phyloP scores from a whole-genome alignment of 2,113 vertebrate species.

The Tautogolabrus adspersus region DNA sequence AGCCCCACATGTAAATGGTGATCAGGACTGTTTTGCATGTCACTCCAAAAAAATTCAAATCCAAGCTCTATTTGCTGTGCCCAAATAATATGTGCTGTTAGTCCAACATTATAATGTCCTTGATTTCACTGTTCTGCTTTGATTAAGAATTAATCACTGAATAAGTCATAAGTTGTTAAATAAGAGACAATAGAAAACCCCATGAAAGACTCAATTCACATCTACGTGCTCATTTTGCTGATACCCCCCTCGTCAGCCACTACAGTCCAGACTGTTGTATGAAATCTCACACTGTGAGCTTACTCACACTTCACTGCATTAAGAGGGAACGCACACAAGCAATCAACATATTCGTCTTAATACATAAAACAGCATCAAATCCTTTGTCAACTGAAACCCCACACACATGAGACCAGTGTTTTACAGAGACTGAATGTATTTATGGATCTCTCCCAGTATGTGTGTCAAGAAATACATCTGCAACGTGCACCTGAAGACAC shows the following conservation, averaged over 20 bases:
- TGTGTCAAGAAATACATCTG: constrained; percentile 3
- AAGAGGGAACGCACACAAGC: constrained; percentile 27
- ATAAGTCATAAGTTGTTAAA: constrained; percentile 25
- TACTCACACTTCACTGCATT: constrained; percentile 27
- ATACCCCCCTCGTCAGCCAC: neutral
- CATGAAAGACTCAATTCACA: constrained; percentile 16
- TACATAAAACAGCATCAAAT: constrained; percentile 23
- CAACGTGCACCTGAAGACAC: constrained; percentile 7
- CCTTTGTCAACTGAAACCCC: constrained; percentile 20
- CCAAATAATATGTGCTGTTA: constrained; percentile 19
- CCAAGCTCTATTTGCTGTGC: constrained; percentile 16
- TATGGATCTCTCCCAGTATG: neutral
- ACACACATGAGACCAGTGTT: neutral
- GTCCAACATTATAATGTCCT: constrained; percentile 18
- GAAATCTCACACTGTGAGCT: constrained; percentile 26
- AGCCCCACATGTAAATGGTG: neutral
- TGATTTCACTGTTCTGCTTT: constrained; percentile 36
- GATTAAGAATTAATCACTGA: constrained; percentile 36
- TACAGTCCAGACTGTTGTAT: constrained; percentile 12
- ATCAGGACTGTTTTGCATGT: constrained; percentile 10
- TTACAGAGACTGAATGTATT: constrained; percentile 3
- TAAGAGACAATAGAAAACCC: constrained; percentile 19
- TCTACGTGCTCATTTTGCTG: constrained; percentile 22
- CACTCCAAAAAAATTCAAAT: neutral
- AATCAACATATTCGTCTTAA: constrained; percentile 33